Conservation (phyloP, 2,888 invertebrate species). For the Ramazzottius varieornatus region DNA sequence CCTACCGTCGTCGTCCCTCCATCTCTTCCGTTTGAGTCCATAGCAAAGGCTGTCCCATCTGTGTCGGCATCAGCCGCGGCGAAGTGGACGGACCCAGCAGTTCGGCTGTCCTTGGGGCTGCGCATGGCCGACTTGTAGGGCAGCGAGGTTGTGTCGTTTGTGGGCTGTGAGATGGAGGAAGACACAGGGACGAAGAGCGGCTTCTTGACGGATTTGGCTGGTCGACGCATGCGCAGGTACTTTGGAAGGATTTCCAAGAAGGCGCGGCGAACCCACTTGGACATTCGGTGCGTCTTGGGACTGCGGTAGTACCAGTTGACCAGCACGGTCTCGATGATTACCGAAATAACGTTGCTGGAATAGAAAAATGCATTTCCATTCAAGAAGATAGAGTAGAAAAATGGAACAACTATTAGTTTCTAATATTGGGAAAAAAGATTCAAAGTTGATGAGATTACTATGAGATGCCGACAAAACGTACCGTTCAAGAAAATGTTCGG, state of each 20-base stretch:
- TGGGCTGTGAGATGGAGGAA: not conserved
- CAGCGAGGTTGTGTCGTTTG: not conserved
- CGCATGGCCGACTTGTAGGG: too few relatives aligned
- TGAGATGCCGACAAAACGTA: too few relatives aligned
- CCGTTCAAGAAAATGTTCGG: too few relatives aligned
- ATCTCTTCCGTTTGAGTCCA: too few relatives aligned
- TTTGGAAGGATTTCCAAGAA: not conserved
- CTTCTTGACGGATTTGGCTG: not conserved
- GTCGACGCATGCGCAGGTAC: not conserved
- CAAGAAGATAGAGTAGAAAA: too few relatives aligned
- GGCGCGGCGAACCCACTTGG: not conserved
- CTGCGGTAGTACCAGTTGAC: not conserved
- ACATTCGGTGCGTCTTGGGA: not conserved
- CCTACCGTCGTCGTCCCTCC: too few relatives aligned
- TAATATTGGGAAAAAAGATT: too few relatives aligned
- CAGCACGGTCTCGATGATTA: not conserved
- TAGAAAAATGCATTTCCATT: too few relatives aligned
- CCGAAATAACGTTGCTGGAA: not conserved
- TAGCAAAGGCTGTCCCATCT: not conserved
- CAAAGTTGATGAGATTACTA: too few relatives aligned
- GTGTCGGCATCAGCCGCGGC: not conserved
- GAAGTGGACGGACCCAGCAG: not conserved
- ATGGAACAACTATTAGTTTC: too few relatives aligned
- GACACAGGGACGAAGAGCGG: not conserved
- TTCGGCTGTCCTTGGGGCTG: too few relatives aligned